Base-by-base conservation (phyloP, 2,888 invertebrate species). In the Myathropa florea region DNA sequence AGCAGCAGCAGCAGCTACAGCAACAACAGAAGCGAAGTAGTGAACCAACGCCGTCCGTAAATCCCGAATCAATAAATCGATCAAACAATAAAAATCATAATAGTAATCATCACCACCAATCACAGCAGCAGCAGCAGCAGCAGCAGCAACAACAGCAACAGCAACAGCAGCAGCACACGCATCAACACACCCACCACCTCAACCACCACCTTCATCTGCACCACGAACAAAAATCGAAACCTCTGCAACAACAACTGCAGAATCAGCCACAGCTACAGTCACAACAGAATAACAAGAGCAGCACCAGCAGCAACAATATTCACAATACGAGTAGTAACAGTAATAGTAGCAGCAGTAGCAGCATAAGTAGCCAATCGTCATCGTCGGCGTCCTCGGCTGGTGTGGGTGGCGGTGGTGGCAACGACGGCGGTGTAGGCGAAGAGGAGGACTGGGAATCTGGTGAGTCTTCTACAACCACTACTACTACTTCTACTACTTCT, bases 391-490 rank as follows among this genome's bases (percentile, higher is more conserved):
- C 90, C n/a, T 88, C 89, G 70, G 88, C 83, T 84, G 87, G 86
- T 76, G 68, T 77, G 7, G 68, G 72, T 73, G 81, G 81, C 59
- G 80, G 77, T 73, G 80, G 64, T 81, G 88, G 84, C 88, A 88
- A 78, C 81, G 90, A 24, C 77, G 88, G 81, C 86, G 88, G 78
- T 79, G 88, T 88, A 83, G 91, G 90, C 83, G 90, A 91, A 87
- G 92, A 91, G 87, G 93, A 92, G 89, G 92, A 92, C 90, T 93
- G 93, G 93, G 93, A 93, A 92, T 92, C 92, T 90, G 92, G 92
- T 93, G 91, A 93, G 93, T 93, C 90, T 88, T 89, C 88, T 88
- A 89, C 78, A 88, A 89, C 87, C 89, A 89, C 77, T 83, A 70
- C 73, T 80, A 83, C 84, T 78, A 59, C 81, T 85, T 67, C 86